Evolutionary conservation across 2,888 invertebrate species (phyloP).

Genomic region (Periphyllus acericola): DNA sequence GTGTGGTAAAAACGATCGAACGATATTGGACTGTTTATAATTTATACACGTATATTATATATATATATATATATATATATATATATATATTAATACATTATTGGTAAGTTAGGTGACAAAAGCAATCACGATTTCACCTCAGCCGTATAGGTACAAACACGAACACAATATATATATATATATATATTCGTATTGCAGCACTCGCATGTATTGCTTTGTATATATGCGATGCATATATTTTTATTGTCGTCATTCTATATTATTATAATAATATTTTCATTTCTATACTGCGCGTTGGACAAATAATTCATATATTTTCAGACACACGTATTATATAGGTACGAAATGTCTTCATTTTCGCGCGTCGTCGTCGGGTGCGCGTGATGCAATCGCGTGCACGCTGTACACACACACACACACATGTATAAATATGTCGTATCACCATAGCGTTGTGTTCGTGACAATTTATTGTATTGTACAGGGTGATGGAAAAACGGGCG

Average conservation of each 20-base stretch:
- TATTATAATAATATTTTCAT: conserved; percentile 6
- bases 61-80: no score
- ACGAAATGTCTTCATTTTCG: conserved; percentile 12
- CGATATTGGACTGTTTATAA: conserved; percentile 6
- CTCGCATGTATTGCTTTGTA: background rate
- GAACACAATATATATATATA: background rate
- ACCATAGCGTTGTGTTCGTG: background rate
- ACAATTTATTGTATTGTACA: conserved; percentile 10
- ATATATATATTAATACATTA: no score
- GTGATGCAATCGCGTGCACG: background rate
- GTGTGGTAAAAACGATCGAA: background rate
- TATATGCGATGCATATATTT: background rate
- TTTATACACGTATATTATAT: background rate
- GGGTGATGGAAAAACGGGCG: conserved; percentile 1
- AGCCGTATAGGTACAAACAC: background rate
- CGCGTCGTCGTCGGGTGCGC: background rate
- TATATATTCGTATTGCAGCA: no score
- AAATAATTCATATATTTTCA: background rate
- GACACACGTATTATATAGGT: background rate
- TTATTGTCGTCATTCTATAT: background rate
- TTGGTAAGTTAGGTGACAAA: conserved; percentile 44
- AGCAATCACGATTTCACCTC: conserved; percentile 55
- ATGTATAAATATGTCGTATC: background rate
- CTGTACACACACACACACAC: no score
- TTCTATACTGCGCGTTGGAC: background rate